These are phyloP conservation scores for Macrochelys suwanniensis DNA, from an alignment of 2,797 vertebrate species.

Conservation along the genomic window DNA sequence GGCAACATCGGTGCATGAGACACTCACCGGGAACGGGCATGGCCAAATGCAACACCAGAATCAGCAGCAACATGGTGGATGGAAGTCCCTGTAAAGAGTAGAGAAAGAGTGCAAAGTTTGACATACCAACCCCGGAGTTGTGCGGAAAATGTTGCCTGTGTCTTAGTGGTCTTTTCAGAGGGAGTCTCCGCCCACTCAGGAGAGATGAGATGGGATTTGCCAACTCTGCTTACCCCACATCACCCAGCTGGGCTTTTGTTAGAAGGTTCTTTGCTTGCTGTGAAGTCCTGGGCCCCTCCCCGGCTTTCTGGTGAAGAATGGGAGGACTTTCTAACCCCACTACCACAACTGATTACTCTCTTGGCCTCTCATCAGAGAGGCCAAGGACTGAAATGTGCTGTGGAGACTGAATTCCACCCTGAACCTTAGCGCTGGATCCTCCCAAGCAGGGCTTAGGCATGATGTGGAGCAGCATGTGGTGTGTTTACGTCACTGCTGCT, in stretches of 20 bases:
- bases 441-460: background rate
- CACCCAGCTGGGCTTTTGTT: background rate
- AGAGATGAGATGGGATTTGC: background rate
- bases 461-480: background rate
- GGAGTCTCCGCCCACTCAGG: background rate
- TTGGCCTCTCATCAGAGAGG: background rate
- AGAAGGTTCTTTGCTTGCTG: background rate
- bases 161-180: background rate
- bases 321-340: background rate
- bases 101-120: background rate
- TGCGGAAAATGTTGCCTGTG: background rate
- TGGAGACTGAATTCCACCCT: background rate
- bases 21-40: conserved; percentile 52
- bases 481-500: background rate
- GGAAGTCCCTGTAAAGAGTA: background rate
- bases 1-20: background rate
- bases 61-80: conserved; percentile 20
- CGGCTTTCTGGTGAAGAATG: background rate
- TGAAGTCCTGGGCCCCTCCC: background rate
- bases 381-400: background rate
- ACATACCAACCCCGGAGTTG: background rate
- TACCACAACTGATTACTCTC: background rate
- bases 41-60: conserved; percentile 59
- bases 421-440: background rate
- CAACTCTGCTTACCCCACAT: background rate